Evolutionary conservation across 2,888 invertebrate genomes (phyloP).

Genomic region (Sphecodes monilicornis): DNA sequence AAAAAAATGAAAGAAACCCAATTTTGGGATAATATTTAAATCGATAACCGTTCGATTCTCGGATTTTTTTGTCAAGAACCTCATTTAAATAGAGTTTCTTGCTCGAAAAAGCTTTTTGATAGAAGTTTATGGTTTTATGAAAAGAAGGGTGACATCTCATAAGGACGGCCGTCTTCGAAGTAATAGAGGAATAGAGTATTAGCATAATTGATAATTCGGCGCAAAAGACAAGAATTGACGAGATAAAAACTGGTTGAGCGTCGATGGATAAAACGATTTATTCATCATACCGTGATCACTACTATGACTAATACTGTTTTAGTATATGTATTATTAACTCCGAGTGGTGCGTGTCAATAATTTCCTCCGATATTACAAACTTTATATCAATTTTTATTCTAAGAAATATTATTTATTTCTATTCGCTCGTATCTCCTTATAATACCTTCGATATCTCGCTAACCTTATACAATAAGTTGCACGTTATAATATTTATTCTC

Average conservation of each 20-base stretch:
- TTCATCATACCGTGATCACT: conserved; percentile 30
- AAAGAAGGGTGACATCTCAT: conserved; percentile 48
- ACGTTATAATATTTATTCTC: background rate
- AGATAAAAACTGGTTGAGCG: conserved; percentile 65
- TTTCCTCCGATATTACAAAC: conserved; percentile 34
- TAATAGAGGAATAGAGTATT: conserved; percentile 53
- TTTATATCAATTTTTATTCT: conserved; percentile 39
- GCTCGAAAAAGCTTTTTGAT: conserved; percentile 9
- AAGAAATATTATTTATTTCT: conserved; percentile 18
- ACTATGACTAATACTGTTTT: conserved; percentile 10
- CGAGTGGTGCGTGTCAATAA: conserved; percentile 22
- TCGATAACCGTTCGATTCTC: background rate
- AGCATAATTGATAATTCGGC: conserved; percentile 51
- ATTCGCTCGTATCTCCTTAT: conserved; percentile 2
- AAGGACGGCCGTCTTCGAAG: conserved; percentile 66
- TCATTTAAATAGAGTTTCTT: conserved; percentile 11
- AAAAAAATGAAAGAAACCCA: background rate
- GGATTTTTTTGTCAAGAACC: background rate
- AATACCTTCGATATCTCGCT: background rate
- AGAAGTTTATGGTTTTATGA: conserved; percentile 9
- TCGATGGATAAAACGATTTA: conserved; percentile 52
- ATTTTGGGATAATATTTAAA: background rate
- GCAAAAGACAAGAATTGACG: conserved; percentile 61
- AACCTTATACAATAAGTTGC: conserved; percentile 10
- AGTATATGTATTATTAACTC: conserved; percentile 5